Evolutionary conservation across 2,797 vertebrate genomes (phyloP).

Genomic region (Gastrophryne carolinensis): DNA sequence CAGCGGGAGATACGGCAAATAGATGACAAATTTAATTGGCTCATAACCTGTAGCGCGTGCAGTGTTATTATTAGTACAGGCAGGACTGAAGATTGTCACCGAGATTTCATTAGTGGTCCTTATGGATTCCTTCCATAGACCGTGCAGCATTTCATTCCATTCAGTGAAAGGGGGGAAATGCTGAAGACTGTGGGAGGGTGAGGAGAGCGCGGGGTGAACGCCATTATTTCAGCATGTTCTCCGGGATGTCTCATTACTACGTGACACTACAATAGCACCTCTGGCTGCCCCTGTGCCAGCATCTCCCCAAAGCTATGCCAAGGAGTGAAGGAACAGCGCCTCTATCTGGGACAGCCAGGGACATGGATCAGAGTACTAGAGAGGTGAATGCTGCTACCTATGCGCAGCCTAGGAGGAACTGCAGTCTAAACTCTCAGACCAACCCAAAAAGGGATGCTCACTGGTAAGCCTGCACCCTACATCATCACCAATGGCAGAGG

Average conservation of each 20-base stretch:
- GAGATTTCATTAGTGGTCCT: not conserved
- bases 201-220: not conserved
- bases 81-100: not conserved
- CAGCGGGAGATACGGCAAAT: not conserved
- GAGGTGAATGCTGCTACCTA: no score
- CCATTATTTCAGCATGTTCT: conserved; percentile 20
- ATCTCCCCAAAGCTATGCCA: conserved; percentile 19
- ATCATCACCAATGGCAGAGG: no score
- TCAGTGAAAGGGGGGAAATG: not conserved
- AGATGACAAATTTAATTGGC: not conserved
- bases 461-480: no score
- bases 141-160: not conserved
- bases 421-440: no score
- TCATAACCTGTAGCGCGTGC: not conserved
- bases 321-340: not conserved
- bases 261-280: conserved; percentile 27
- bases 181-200: not conserved
- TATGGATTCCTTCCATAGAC: not conserved
- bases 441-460: no score
- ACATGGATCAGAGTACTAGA: not conserved
- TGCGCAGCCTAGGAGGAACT: no score
- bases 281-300: conserved; percentile 4
- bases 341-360: not conserved
- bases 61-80: not conserved
- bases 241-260: conserved; percentile 12